Evolutionary conservation across 2,113 vertebrate genomes (phyloP).

Genomic region (Grammomys surdaster): DNA sequence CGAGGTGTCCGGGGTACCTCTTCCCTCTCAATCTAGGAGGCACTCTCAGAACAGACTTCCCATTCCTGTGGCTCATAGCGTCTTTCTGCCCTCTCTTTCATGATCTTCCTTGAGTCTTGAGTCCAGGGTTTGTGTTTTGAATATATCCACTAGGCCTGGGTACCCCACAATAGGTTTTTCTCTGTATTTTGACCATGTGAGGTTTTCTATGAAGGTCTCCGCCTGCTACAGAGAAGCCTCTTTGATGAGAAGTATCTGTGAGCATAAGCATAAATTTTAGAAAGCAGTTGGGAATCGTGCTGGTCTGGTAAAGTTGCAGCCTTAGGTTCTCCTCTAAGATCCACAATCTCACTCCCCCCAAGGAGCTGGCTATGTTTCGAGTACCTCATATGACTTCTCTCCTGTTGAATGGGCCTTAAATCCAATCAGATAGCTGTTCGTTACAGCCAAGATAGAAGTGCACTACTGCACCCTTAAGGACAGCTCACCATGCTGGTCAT

Average conservation of each 20-base stretch:
- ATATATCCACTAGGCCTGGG: neutral
- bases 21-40: neutral
- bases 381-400: too few relatives aligned
- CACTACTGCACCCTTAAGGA: neutral
- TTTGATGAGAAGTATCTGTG: neutral
- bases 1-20: neutral
- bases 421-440: neutral
- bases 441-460: neutral
- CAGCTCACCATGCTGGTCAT: neutral
- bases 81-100: neutral
- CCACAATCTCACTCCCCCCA: neutral
- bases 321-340: neutral
- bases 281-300: neutral
- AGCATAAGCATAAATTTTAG: neutral
- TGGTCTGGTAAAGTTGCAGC: too few relatives aligned
- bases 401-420: neutral
- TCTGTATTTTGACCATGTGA: neutral
- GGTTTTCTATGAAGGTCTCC: neutral
- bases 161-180: neutral
- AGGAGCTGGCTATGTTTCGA: neutral
- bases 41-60: neutral
- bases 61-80: neutral
- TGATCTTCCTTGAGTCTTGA: neutral
- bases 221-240: neutral
- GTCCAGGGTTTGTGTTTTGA: neutral